Percentiles rank a stretch among this genome's conserved stretches.
These are phyloP conservation scores for Agrochola litura DNA, from an alignment of 2,888 invertebrate genomes.

Conservation along the genomic window DNA sequence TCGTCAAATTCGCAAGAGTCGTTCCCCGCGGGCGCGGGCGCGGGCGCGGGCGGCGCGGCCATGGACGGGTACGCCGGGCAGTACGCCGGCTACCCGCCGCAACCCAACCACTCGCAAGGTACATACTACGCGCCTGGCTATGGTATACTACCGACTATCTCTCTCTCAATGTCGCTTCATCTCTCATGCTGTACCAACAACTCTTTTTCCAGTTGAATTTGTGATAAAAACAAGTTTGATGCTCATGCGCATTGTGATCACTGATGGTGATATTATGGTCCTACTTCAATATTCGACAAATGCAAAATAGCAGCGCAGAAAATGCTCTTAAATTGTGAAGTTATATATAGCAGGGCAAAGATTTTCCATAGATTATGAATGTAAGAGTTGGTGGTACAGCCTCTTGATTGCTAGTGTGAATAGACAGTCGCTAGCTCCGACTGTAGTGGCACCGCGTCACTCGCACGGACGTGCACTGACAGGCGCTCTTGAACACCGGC, in stretches of 20 bases:
- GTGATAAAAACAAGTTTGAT: not conserved
- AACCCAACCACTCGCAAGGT: conserved; percentile 93
- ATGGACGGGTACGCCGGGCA: conserved; percentile 95
- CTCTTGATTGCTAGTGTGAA: conserved; percentile 59
- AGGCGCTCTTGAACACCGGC: conserved; percentile 45
- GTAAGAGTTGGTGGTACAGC: conserved; percentile 23
- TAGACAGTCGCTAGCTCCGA: conserved; percentile 66
- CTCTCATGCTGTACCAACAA: conserved; percentile 16
- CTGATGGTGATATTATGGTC: no score
- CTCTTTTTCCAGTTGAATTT: conserved; percentile 6
- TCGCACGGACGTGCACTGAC: conserved; percentile 58
- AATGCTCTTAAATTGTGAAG: no score
- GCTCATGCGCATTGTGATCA: not conserved
- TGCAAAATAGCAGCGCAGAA: no score
- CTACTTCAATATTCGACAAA: no score
- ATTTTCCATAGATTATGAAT: not conserved
- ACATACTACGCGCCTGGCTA: conserved; percentile 79
- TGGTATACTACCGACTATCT: no score
- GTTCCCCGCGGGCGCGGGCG: conserved; percentile 94
- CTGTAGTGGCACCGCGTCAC: conserved; percentile 69
- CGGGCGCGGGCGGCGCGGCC: conserved; percentile 92
- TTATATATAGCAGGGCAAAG: not conserved
- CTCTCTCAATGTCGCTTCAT: conserved; percentile 52
- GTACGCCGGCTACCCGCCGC: conserved; percentile 91
- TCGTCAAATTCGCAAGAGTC: conserved; percentile 98